A percentile compares a stretch with the other conserved stretches of the same genome.
These are phyloP conservation scores for Sardina pilchardus DNA, from an alignment of 2,113 vertebrate genomes.

Conservation along the genomic window DNA sequence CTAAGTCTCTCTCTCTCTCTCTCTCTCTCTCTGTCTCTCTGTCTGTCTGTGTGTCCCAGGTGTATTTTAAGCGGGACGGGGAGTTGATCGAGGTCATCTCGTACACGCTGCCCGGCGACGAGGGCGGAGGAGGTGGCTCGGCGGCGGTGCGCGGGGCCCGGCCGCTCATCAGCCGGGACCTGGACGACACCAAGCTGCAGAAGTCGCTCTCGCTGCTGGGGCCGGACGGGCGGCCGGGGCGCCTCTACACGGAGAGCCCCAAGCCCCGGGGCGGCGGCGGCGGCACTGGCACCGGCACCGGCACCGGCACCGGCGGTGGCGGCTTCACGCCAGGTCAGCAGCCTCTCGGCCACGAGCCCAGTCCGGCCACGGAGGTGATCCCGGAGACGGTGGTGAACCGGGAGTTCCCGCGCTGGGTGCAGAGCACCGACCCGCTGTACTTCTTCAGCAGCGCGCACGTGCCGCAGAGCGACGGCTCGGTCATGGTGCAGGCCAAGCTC, in stretches of 20 bases:
- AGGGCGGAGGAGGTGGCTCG: slow-evolving; percentile 55
- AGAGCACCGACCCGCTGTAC: slow-evolving; percentile 87
- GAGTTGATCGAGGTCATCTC: slow-evolving; percentile 89
- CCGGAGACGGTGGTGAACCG: slow-evolving; percentile 96
- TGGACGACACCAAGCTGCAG: slow-evolving; percentile 93
- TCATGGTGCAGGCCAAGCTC: slow-evolving; percentile 90
- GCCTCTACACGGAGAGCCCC: slow-evolving; percentile 74
- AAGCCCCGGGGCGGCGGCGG: slow-evolving; percentile 4
- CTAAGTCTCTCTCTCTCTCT: neutral
- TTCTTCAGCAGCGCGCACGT: slow-evolving; percentile 86
- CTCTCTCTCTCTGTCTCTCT: neutral
- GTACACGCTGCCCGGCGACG: slow-evolving; percentile 71
- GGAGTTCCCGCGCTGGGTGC: slow-evolving; percentile 95
- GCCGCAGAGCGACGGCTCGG: slow-evolving; percentile 90
- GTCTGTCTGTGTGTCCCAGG: slow-evolving; percentile 65
- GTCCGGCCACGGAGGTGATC: slow-evolving; percentile 81
- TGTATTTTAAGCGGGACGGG: slow-evolving; percentile 93
- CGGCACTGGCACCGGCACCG: no score
- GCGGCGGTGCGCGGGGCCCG: slow-evolving; percentile 77
- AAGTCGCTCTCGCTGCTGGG: slow-evolving; percentile 84
- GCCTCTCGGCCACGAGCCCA: slow-evolving; percentile 72
- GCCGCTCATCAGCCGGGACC: slow-evolving; percentile 84
- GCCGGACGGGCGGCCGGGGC: slow-evolving; percentile 63
- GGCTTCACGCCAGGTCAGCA: neutral
- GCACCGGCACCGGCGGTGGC: no score